A percentile compares a stretch with the other conserved stretches of the same genome.
Conservation (phyloP, 2,797 vertebrate genomes). For the Anguilla obscura region DNA sequence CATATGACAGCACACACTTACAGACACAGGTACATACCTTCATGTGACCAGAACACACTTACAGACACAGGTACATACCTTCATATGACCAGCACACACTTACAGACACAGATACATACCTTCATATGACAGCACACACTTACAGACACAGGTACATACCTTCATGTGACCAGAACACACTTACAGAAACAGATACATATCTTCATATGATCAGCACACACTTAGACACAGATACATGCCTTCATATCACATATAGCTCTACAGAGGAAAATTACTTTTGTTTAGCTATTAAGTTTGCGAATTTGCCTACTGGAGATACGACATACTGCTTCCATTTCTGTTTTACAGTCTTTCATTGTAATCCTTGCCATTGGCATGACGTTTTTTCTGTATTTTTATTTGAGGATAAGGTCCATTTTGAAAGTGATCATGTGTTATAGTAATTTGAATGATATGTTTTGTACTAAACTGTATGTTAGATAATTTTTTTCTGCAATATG, state of each 20-base stretch:
- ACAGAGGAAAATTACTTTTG: not conserved
- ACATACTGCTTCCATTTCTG: not conserved
- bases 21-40: not conserved
- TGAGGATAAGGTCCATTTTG: conserved; percentile 39
- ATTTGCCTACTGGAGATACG: not conserved
- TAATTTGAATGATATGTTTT: no score
- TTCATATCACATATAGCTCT: not conserved
- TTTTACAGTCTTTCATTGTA: not conserved
- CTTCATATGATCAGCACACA: not conserved
- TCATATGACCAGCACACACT: not conserved
- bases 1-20: not conserved
- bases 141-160: not conserved
- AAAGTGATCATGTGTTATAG: no score
- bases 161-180: not conserved
- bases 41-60: not conserved
- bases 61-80: not conserved
- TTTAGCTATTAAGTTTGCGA: not conserved
- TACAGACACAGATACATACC: not conserved
- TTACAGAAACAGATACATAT: not conserved
- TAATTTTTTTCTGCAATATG: no score
- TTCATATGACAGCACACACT: not conserved
- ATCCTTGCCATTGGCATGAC: not conserved
- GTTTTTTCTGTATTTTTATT: not conserved
- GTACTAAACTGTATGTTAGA: no score
- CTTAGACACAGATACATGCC: not conserved